A percentile compares a stretch with the other conserved stretches of the same genome.
These are phyloP conservation scores for Fregata magnificens DNA, from an alignment of 2,113 vertebrate species.

Conservation along the genomic window DNA sequence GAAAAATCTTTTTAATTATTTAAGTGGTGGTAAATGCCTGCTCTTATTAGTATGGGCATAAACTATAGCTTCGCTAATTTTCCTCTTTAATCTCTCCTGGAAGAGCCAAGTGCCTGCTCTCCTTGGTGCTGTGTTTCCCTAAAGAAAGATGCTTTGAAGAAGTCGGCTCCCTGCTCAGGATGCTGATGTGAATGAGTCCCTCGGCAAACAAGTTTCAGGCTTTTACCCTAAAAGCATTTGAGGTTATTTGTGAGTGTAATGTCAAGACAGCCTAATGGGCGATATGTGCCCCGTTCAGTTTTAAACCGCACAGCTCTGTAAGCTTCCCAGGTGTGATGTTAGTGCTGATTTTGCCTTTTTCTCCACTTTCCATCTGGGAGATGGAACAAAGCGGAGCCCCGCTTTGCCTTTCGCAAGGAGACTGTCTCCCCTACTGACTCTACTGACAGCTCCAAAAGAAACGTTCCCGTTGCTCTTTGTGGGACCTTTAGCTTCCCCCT, in stretches of 20 bases:
- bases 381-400: background rate
- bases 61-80: constrained; percentile 59
- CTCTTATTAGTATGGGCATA: constrained; percentile 52
- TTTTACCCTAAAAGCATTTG: constrained; percentile 58
- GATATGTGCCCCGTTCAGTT: background rate
- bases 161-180: background rate
- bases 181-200: constrained; percentile 11
- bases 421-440: constrained; percentile 16
- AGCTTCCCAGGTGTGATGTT: background rate
- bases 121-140: constrained; percentile 33
- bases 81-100: constrained; percentile 56
- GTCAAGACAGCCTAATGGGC: constrained; percentile 7
- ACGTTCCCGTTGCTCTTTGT: background rate
- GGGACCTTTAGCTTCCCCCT: constrained; percentile 30
- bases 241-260: constrained; percentile 37
- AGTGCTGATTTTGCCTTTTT: background rate
- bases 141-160: constrained; percentile 58
- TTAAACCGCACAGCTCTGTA: background rate
- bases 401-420: background rate
- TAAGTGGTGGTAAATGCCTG: constrained; percentile 26
- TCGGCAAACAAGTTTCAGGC: constrained; percentile 47
- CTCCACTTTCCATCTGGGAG: constrained; percentile 3
- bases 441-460: background rate
- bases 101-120: constrained; percentile 56
- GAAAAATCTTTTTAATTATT: constrained; percentile 68